These are phyloP conservation scores for Eilema depressum DNA, from an alignment of 2,888 invertebrate genomes.

Conservation along the genomic window DNA sequence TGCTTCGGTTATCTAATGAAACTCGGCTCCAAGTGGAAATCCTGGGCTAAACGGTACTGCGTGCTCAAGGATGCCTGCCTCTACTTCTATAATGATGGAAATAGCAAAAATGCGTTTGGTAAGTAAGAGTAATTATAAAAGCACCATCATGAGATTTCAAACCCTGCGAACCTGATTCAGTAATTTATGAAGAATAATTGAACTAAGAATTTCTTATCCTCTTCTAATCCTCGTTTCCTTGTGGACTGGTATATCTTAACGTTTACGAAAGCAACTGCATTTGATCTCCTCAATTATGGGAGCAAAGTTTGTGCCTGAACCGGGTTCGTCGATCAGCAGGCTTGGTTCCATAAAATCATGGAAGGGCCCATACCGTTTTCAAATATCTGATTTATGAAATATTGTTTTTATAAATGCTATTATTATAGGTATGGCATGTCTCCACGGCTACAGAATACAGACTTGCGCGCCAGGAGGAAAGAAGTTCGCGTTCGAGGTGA, in stretches of 20 bases:
- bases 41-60: constrained; percentile 97
- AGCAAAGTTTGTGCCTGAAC: too few species aligned
- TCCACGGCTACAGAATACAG: constrained; percentile 97
- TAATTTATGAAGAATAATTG: too few species aligned
- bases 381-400: not conserved
- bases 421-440: constrained; percentile 93
- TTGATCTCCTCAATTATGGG: too few species aligned
- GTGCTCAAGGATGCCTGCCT: constrained; percentile 98
- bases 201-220: too few species aligned
- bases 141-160: too few species aligned
- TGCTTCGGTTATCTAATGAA: constrained; percentile 97
- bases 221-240: too few species aligned
- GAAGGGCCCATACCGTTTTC: not conserved
- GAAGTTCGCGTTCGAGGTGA: constrained; percentile 96
- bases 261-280: too few species aligned
- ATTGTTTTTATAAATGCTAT: not conserved
- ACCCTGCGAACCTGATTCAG: too few species aligned
- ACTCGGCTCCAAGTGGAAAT: constrained; percentile 94
- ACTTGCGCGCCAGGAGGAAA: constrained; percentile 94
- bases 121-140: constrained; percentile 57
- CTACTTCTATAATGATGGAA: constrained; percentile 96
- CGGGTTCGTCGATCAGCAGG: too few species aligned
- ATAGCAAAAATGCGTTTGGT: constrained; percentile 96
- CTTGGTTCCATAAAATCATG: too few species aligned
- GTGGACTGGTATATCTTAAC: too few species aligned